phyloP scores from a whole-genome alignment of 2,797 vertebrate species.

The Onychomys torridus region DNA sequence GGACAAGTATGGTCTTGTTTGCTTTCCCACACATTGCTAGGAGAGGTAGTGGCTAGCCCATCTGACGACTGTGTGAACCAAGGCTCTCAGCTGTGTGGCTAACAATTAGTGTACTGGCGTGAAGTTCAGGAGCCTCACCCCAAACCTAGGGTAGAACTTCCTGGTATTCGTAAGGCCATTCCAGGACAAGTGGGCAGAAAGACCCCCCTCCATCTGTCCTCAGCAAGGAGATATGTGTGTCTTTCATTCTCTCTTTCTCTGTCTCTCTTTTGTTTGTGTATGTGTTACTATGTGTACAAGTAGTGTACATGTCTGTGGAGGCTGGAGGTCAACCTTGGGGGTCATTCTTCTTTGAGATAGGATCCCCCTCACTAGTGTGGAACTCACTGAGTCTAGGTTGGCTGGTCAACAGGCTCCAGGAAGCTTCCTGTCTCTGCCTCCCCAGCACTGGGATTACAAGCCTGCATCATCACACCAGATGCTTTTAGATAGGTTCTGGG shows the following conservation, averaged over 20 bases:
- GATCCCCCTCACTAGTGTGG: background rate
- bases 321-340: background rate
- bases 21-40: background rate
- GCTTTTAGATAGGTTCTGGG: background rate
- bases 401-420: background rate
- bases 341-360: background rate
- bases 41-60: background rate
- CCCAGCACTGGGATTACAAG: background rate
- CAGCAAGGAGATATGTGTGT: background rate
- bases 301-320: too few relatives aligned
- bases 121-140: background rate
- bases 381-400: background rate
- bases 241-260: background rate
- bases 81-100: accelerated
- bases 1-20: accelerated
- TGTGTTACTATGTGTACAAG: background rate
- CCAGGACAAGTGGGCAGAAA: background rate
- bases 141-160: background rate
- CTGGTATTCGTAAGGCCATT: background rate
- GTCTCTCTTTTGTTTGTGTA: background rate
- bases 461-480: background rate
- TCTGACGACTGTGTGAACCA: accelerated
- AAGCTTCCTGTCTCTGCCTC: background rate
- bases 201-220: background rate
- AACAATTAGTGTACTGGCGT: background rate